A percentile compares a stretch with the other conserved stretches of the same genome.
These are phyloP conservation scores for Rhabditoides inermis DNA, from an alignment of 2,888 invertebrate genomes.

Conservation along the genomic window DNA sequence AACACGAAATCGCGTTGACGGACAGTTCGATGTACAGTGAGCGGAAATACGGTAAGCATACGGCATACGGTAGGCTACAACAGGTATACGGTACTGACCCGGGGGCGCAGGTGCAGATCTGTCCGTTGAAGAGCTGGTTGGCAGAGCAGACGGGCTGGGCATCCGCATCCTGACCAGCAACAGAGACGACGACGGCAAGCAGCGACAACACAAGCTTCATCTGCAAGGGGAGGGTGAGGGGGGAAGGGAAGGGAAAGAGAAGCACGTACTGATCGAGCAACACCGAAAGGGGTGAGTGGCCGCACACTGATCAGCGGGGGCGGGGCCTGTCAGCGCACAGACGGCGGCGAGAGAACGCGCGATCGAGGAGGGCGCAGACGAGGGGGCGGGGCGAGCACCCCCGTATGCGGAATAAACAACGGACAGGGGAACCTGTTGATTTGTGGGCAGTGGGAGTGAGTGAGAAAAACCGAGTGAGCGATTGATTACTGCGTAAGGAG, in stretches of 20 bases:
- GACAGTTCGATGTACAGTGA: neutral
- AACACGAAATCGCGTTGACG: too few species aligned
- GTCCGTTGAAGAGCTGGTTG: slow-evolving; percentile 49
- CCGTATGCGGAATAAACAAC: too few species aligned
- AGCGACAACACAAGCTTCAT: neutral
- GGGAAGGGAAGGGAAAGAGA: neutral
- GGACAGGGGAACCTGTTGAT: too few species aligned
- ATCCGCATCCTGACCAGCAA: slow-evolving; percentile 20
- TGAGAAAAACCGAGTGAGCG: neutral
- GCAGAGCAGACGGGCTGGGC: slow-evolving; percentile 34
- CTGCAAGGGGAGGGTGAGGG: neutral
- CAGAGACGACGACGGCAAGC: slow-evolving; percentile 5
- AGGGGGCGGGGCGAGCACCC: neutral
- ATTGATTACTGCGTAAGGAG: neutral
- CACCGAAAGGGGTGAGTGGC: neutral
- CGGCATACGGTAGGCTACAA: neutral
- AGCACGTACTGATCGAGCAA: too few species aligned
- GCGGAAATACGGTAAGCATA: neutral
- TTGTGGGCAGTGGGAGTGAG: neutral
- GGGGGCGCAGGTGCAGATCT: slow-evolving; percentile 48
- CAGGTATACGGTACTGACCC: slow-evolving; percentile 26
- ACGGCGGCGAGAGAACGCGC: neutral
- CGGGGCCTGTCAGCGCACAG: neutral
- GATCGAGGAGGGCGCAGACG: neutral
- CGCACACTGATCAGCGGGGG: neutral